Evolutionary conservation across 2,113 vertebrate genomes (phyloP).

Genomic region (Gambusia affinis): DNA sequence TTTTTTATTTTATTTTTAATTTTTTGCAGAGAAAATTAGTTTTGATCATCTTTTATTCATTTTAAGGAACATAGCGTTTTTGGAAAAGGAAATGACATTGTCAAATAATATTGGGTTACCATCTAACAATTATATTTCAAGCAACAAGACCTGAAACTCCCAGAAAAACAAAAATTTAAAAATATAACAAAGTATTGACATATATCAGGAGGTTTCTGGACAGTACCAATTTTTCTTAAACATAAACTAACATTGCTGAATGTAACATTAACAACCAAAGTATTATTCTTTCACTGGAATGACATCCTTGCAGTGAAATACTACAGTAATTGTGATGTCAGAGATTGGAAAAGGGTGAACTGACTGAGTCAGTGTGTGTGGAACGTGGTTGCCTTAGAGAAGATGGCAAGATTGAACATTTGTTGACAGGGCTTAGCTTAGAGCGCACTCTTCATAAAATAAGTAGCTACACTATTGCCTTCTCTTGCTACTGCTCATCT

Average conservation of each 20-base stretch:
- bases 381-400: neutral
- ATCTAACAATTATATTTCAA: neutral
- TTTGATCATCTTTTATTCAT: neutral
- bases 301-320: no score
- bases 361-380: neutral
- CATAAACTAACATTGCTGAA: no score
- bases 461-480: neutral
- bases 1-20: rapidly evolving
- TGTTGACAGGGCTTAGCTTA: neutral
- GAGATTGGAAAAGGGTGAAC: neutral
- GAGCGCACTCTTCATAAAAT: neutral
- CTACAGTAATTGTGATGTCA: neutral
- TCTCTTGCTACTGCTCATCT: neutral
- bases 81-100: no score
- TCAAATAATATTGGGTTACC: neutral
- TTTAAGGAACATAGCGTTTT: no score
- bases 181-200: no score
- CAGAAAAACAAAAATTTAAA: neutral
- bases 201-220: no score
- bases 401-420: neutral
- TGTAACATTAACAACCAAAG: no score
- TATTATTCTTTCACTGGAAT: no score
- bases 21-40: neutral
- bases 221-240: no score
- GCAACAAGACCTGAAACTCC: neutral